Base-by-base conservation (phyloP, 2,888 invertebrate genomes). In the Nasonia oneida region DNA sequence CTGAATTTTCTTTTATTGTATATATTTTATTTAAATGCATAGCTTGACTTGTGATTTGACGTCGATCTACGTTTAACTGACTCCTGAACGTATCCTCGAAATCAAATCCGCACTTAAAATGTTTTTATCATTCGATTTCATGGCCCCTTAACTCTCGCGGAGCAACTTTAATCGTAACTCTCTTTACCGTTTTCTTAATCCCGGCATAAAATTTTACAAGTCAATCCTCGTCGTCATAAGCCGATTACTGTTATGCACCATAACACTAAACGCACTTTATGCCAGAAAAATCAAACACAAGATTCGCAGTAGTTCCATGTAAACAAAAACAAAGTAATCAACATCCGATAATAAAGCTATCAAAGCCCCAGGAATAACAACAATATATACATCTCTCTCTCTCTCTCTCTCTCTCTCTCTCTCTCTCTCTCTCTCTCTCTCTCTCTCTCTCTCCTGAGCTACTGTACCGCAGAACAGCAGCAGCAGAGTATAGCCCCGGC, bases 271-370 rank as follows among this genome's bases (percentile, higher is more conserved):
- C 33, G 29, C 29, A 29, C 33, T 67, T 67, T 33, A 29, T 67
- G 23, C 18, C 53, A 23, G n/a, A 23, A 61, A 12, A 18, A 61
- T 23, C 37, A 37, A 37, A 37, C 37, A 37, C 37, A 37, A 37
- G 37, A 37, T 37, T 37, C 5, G 37, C 37, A 37, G 4, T 37
- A 37, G 37, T 37, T 37, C 3, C 3, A 50, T 50, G 33, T 29
- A 23, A 47, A 15, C 1, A 75, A 53, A 73, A 75, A 75, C 33
- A 15, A 37, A 75, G 53, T 50, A 33, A 75, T 53, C 50, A 33
- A 29, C 53, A 33, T 67, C 29, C n/a, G 77, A 64, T 78, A 78
- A 78, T 78, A 78, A 37, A 64, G 64, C 64, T 64, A 78, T 78
- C 23, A 61, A 64, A 61, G 77, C 64, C 42, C 64, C 10, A n/a